Evolutionary conservation across 2,113 vertebrate species (phyloP), one percentile per base, ranked within the genome.

Genomic region (Mola mola): DNA sequence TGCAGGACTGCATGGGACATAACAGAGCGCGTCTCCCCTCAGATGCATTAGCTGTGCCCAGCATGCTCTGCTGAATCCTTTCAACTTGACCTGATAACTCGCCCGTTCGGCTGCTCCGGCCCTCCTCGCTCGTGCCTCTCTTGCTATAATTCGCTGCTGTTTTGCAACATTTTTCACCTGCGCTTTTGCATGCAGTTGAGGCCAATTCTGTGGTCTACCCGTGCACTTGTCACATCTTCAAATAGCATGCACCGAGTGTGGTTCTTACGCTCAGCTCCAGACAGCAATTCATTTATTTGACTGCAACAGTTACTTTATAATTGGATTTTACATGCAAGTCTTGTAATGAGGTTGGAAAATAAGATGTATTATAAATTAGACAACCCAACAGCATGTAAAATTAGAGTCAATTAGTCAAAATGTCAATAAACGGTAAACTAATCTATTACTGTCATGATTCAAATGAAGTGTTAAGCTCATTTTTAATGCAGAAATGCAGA

Each of bases 11-110:
- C 56, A 61, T 22, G 9, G 50, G 60, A 73, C 65, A 83, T 72
- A 70, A 78, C 74, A 71, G 72, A 81, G 46, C 22, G 53, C 12
- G n/a, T 75, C 57, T 71, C 58, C 44, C 5, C 34, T 52, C 36
- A 21, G 25, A 50, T 55, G 60, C 36, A 31, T 73, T 55, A 55
- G 61, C 43, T 79, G 46, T 29, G 48, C 58, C 66, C 67, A 58
- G 44, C 51, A 55, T 67, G 75, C 66, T 72, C 51, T 40, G 62
- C 55, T 79, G 66, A 56, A 63, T 71, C 65, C 58, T 24, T 73
- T 79, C 31, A 28, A 64, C 64, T 66, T 49, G 53, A 75, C 63
- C 75, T 70, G 69, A 83, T 83, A 79, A 84, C 64, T 64, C 64
- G 62, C 28, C 2, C 31, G 58, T 75, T 65, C 50, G 59, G 37